phyloP scores from a whole-genome alignment of 2,888 invertebrate species.

The Chaitophorus viminalis region DNA sequence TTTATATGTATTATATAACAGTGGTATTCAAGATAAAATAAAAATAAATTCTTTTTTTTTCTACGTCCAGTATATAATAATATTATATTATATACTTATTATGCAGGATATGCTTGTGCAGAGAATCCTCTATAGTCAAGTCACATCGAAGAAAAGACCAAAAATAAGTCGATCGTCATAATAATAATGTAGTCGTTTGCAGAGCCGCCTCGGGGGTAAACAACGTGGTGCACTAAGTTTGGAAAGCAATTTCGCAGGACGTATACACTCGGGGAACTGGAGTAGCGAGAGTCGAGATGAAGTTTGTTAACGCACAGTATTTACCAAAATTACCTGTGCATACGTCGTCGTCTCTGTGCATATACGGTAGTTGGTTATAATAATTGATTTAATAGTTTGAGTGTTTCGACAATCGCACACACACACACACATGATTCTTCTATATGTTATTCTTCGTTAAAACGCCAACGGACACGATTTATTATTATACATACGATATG shows the following conservation, averaged over 20 bases:
- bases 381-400: constrained; percentile 2
- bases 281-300: not conserved
- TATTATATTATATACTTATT: too few relatives aligned
- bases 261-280: not conserved
- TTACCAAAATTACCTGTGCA: constrained; percentile 16
- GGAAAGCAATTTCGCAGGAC: constrained; percentile 28
- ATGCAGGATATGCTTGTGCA: too few relatives aligned
- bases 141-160: not conserved
- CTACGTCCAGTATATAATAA: too few relatives aligned
- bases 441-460: not conserved
- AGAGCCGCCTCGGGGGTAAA: constrained; percentile 7
- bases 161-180: not conserved
- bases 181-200: constrained; percentile 1
- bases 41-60: too few relatives aligned
- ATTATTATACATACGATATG: not conserved
- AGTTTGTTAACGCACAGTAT: constrained; percentile 14
- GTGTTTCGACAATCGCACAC: too few relatives aligned
- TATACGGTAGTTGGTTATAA: not conserved
- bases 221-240: not conserved
- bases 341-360: not conserved
- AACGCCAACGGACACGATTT: not conserved
- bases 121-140: too few relatives aligned
- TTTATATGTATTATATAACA: too few relatives aligned
- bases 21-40: too few relatives aligned
- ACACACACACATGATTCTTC: not conserved